These are phyloP conservation scores for Ispidina lecontei DNA, from an alignment of 2,797 vertebrate species.

Conservation along the genomic window DNA sequence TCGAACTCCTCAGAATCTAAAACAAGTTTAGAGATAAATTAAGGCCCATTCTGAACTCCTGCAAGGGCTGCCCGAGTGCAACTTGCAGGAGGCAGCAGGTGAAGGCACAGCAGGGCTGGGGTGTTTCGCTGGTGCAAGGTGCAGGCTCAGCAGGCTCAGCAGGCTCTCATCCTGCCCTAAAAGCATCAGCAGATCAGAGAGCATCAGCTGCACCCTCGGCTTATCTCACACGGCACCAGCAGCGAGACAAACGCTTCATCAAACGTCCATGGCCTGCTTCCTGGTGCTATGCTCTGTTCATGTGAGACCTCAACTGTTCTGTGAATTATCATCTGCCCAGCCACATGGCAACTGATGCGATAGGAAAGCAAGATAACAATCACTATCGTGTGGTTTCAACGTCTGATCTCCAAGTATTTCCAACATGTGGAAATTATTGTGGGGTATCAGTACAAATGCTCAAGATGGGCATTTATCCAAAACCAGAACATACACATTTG, in stretches of 20 bases:
- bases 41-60: neutral
- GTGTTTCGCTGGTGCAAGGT: no score
- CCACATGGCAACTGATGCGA: neutral
- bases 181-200: no score
- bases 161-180: no score
- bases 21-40: neutral
- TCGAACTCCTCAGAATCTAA: neutral
- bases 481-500: neutral
- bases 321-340: slow-evolving; percentile 34
- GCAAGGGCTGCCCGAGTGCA: neutral
- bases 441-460: neutral
- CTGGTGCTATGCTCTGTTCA: neutral
- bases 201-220: no score
- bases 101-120: no score
- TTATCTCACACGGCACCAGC: no score
- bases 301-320: neutral
- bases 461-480: neutral
- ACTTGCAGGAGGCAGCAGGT: no score
- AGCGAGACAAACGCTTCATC: no score
- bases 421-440: neutral
- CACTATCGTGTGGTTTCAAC: neutral
- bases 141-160: no score
- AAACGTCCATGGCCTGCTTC: neutral
- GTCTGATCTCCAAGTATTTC: neutral
- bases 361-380: neutral